phyloP scores from a whole-genome alignment of 2,113 vertebrate genomes.

The Chloropsis cyanopogon region DNA sequence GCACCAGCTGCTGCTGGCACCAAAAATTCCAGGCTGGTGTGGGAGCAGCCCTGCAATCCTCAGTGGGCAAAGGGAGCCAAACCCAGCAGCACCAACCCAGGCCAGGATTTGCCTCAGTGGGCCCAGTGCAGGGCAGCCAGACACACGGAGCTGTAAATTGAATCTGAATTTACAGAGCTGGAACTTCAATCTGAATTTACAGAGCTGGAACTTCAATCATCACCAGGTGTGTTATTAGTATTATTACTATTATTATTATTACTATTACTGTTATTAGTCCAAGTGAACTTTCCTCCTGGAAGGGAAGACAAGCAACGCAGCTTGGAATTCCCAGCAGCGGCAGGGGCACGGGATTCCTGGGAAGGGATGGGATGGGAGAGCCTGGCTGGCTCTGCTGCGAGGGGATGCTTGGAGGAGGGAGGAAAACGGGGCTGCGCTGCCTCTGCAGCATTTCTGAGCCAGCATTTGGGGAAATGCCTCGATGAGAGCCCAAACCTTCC shows the following conservation, averaged over 20 bases:
- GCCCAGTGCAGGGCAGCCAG: neutral
- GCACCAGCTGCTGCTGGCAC: neutral
- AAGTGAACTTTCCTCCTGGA: neutral
- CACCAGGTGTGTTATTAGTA: neutral
- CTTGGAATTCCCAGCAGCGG: neutral
- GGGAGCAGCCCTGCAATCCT: neutral
- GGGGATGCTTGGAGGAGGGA: neutral
- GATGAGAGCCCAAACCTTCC: neutral
- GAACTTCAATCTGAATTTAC: too few species aligned
- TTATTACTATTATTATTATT: neutral
- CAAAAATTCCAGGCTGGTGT: neutral
- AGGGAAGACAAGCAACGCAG: neutral
- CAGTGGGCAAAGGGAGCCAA: neutral
- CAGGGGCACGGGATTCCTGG: neutral
- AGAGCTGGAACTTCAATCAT: neutral
- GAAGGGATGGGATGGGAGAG: neutral
- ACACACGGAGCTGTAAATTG: neutral
- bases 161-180: too few species aligned
- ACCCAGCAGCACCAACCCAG: neutral
- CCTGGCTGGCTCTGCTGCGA: neutral
- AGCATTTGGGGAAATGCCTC: fast-evolving
- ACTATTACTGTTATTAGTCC: neutral
- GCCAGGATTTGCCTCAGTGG: neutral
- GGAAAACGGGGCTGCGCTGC: neutral
- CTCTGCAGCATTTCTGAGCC: neutral